Evolutionary conservation across 2,797 vertebrate species (phyloP).

Genomic region (Malacoctenus gilli): DNA sequence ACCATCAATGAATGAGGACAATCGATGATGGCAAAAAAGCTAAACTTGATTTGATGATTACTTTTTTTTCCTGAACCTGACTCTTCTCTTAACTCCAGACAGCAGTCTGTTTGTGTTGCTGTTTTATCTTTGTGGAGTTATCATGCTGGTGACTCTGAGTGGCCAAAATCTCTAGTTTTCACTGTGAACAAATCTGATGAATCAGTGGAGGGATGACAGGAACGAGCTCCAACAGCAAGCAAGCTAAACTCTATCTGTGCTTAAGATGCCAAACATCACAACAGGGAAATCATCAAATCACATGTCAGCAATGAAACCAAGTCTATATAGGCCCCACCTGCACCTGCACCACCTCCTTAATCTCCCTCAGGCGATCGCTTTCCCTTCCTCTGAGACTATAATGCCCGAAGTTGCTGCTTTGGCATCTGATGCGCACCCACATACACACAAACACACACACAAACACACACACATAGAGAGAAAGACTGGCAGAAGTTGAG

Average conservation of each 20-base stretch:
- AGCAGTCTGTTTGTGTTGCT: too few species aligned
- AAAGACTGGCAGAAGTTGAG: constrained; percentile 52
- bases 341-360: constrained; percentile 17
- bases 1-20: too few species aligned
- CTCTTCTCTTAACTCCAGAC: too few species aligned
- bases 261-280: constrained; percentile 33
- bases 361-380: constrained; percentile 31
- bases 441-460: constrained; percentile 32
- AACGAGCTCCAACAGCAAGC: constrained; percentile 39
- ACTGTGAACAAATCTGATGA: constrained; percentile 32
- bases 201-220: constrained; percentile 45
- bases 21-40: too few species aligned
- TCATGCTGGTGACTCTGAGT: constrained; percentile 62
- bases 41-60: too few species aligned
- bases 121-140: neutral
- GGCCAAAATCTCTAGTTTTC: constrained; percentile 40
- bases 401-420: constrained; percentile 70
- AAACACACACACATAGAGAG: constrained; percentile 28
- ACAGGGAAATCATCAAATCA: constrained; percentile 52
- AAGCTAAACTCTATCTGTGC: too few species aligned
- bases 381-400: constrained; percentile 50
- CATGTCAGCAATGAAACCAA: constrained; percentile 54
- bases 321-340: constrained; percentile 28
- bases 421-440: constrained; percentile 41
- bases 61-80: too few species aligned